Percentiles rank a stretch among this genome's conserved stretches.
These are phyloP conservation scores for Choloepus didactylus DNA, from an alignment of 2,797 vertebrate species.

Conservation along the genomic window DNA sequence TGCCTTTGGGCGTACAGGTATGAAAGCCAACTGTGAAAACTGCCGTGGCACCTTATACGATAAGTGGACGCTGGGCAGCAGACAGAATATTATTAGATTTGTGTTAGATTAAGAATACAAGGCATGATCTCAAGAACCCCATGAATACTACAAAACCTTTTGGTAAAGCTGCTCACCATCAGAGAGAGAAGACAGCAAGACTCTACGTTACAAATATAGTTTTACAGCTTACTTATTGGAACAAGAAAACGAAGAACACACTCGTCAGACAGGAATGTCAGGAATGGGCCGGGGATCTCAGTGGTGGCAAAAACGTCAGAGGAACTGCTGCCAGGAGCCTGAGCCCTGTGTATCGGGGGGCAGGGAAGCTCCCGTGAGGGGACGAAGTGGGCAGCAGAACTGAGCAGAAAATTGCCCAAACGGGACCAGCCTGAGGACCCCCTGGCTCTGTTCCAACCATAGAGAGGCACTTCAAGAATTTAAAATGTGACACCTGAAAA, in stretches of 20 bases:
- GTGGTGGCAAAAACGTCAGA: background rate
- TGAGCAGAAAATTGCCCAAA: accelerated
- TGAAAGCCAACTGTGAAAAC: background rate
- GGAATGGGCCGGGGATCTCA: background rate
- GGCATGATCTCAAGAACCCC: background rate
- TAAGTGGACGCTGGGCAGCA: accelerated
- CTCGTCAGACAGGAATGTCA: background rate
- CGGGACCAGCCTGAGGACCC: background rate
- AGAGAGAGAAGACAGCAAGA: background rate
- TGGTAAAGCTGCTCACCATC: background rate
- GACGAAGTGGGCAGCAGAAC: accelerated
- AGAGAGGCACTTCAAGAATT: background rate
- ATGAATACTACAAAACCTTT: background rate
- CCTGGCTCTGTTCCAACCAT: background rate
- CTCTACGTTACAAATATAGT: too few species aligned
- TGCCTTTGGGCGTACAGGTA: background rate
- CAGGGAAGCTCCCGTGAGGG: background rate
- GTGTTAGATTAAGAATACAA: background rate
- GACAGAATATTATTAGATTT: background rate
- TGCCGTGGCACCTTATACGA: background rate
- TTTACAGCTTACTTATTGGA: background rate
- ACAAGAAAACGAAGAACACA: background rate
- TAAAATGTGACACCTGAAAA: background rate
- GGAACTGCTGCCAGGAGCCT: background rate
- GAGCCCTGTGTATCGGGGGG: accelerated